Percentiles rank a stretch among this genome's conserved stretches.
phyloP scores from a whole-genome alignment of 2,113 vertebrate species.

The Cyanoderma ruficeps region DNA sequence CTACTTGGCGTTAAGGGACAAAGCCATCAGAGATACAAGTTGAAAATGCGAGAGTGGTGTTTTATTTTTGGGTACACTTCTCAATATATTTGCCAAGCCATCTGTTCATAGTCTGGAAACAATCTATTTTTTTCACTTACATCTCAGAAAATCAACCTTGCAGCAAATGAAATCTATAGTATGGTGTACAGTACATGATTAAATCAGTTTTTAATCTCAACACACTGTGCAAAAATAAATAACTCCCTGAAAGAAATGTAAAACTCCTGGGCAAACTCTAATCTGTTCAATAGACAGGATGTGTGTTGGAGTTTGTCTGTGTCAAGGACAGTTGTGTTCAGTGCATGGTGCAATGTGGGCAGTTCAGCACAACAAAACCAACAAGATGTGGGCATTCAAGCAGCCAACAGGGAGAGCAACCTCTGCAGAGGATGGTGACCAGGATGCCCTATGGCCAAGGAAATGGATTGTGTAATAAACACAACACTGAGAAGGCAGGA shows the following conservation, averaged over 20 bases:
- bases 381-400: neutral
- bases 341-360: neutral
- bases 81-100: slow-evolving; percentile 10
- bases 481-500: neutral
- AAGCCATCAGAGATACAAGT: neutral
- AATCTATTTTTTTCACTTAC: neutral
- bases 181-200: neutral
- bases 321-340: neutral
- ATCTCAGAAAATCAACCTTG: neutral
- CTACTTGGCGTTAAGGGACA: neutral
- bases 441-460: neutral
- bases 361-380: neutral
- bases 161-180: neutral
- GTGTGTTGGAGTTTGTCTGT: neutral
- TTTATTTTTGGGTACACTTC: neutral
- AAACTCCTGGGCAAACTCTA: neutral
- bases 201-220: neutral
- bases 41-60: neutral
- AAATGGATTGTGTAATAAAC: neutral
- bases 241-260: neutral
- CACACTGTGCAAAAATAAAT: neutral
- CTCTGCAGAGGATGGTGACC: neutral
- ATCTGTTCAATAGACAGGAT: neutral
- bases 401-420: neutral
- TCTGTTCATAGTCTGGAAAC: slow-evolving; percentile 3